Base-by-base conservation (phyloP, 2,113 vertebrate genomes). In the Passer montanus region DNA sequence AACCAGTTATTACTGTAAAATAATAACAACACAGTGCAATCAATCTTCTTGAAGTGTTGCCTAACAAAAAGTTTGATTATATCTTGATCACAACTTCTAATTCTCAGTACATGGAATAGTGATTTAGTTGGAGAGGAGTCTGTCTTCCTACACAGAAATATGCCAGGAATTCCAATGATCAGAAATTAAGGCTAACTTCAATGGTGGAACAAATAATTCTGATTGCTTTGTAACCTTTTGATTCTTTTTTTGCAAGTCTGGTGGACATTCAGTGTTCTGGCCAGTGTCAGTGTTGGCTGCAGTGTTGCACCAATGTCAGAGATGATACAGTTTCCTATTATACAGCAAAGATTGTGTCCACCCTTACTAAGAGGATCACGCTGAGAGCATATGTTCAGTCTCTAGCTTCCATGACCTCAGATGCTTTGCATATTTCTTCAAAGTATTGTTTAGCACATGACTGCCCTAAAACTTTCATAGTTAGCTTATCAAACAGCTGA, bases 281-380 rank as follows among this genome's bases (percentile, higher is more conserved):
- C 43, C 37, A 35, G 39, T 5, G 22, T 23, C 41, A 47, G 8
- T 69, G n/a, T 60, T 66, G 37, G 37, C 78, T n/a, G 14, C 43
- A 15, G 67, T 62, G 30, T 50, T 72, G 53, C 39, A 76, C 33
- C 46, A 14, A 1, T 59, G 50, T 66, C 64, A 66, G 68, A 91
- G 35, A 52, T 46, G 46, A 72, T 43, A 28, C 22, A 72, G 19
- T 75, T 77, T 84, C 72, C 53, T 86, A 18, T 62, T 69, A 21
- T 14, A 77, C 13, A 33, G 60, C 60, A 66, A 91, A 89, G 68
- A 46, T 50, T 70, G 18, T 63, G 64, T 27, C 52, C 50, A 55
- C 18, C 56, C 47, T 55, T 67, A 26, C 47, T 78, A 93, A 96
- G 81, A 94, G 73, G 77, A 94, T 94, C 74, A 87, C 49, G 35